Percentiles rank a stretch among this genome's conserved stretches.
phyloP scores from a whole-genome alignment of 2,113 vertebrate species.

The Cephalopholis sonnerati region DNA sequence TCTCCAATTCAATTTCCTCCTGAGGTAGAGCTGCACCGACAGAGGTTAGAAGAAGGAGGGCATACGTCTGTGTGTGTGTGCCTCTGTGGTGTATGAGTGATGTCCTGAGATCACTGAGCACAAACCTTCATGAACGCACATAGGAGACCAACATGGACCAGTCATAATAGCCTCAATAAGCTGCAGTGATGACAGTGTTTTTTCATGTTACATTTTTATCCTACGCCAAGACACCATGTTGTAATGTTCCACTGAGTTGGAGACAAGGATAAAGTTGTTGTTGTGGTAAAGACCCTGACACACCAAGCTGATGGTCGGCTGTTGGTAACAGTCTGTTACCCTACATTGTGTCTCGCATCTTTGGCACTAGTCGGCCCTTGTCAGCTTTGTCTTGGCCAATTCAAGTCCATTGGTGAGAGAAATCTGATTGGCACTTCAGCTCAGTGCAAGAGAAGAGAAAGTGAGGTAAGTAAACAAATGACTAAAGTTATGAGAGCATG shows the following conservation, averaged over 20 bases:
- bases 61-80: background rate
- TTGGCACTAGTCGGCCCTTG: too few relatives aligned
- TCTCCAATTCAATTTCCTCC: slow-evolving; percentile 80
- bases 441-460: too few relatives aligned
- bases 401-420: too few relatives aligned
- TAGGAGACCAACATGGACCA: background rate
- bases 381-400: too few relatives aligned
- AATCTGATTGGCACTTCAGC: too few relatives aligned
- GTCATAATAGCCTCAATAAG: slow-evolving; percentile 5
- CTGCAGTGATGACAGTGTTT: background rate
- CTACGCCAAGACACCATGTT: background rate
- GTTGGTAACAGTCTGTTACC: too few relatives aligned
- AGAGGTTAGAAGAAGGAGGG: slow-evolving; percentile 22
- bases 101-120: slow-evolving; percentile 1
- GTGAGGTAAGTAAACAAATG: too few relatives aligned
- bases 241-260: background rate
- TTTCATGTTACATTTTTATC: background rate
- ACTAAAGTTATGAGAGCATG: too few relatives aligned
- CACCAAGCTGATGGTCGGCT: too few relatives aligned
- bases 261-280: too few relatives aligned
- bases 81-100: background rate
- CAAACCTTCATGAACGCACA: slow-evolving; percentile 7
- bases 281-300: too few relatives aligned
- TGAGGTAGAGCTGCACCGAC: slow-evolving; percentile 58
- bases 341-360: too few relatives aligned